Evolutionary conservation across 1,140 invertebrate genomes (phyloP).

Genomic region (Catajapyx aquilonaris): DNA sequence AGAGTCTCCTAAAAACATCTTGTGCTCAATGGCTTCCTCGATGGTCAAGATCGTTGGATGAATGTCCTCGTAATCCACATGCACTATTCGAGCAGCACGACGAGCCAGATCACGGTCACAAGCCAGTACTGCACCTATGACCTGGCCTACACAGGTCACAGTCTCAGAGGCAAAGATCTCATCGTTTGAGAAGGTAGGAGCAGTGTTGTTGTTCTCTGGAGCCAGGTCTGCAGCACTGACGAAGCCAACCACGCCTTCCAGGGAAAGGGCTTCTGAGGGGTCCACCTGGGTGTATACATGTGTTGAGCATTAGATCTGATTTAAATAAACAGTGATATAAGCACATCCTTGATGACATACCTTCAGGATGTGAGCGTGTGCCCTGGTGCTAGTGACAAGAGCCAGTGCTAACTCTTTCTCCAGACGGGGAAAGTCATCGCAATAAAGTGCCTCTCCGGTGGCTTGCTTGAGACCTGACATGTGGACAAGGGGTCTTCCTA

Average conservation of each 20-base stretch:
- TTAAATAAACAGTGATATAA: no score
- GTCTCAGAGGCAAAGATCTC: conserved; percentile 43
- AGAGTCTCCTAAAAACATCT: no score
- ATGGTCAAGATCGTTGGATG: conserved; percentile 59
- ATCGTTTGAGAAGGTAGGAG: conserved; percentile 52
- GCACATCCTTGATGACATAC: no score
- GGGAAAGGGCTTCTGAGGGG: conserved; percentile 38
- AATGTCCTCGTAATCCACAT: conserved; percentile 50
- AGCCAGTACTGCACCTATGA: conserved; percentile 55
- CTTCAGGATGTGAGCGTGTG: conserved; percentile 67
- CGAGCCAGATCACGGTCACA: conserved; percentile 46
- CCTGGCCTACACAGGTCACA: conserved; percentile 47
- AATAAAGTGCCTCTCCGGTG: conserved; percentile 77
- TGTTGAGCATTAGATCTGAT: no score
- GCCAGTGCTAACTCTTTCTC: conserved; percentile 52
- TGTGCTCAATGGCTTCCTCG: conserved; percentile 53
- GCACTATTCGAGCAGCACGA: conserved; percentile 46
- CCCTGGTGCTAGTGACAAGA: conserved; percentile 51
- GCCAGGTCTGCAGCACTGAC: conserved; percentile 45
- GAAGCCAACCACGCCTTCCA: conserved; percentile 53
- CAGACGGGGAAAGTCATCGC: conserved; percentile 62
- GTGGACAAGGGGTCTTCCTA: conserved; percentile 66
- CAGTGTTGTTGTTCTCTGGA: conserved; percentile 34
- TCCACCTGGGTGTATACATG: no score
- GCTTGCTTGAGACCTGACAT: conserved; percentile 68